Conservation (phyloP, 1,140 invertebrate species). For the Dendroctonus ponderosae region DNA sequence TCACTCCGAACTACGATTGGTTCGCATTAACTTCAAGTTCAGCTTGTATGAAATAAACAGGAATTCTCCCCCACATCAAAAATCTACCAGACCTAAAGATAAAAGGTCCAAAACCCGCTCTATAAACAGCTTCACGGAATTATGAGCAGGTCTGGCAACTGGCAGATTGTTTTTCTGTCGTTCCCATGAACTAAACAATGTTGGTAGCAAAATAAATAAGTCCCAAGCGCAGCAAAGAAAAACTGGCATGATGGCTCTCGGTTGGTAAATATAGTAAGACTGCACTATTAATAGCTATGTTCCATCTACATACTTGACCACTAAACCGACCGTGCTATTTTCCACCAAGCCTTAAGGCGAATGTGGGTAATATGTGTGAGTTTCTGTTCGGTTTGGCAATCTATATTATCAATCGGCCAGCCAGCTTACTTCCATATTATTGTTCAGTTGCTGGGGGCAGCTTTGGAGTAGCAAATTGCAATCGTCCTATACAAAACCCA, state of each 20-base stretch:
- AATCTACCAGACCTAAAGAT: too few species aligned
- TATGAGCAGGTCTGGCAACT: too few species aligned
- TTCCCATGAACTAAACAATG: conserved; percentile 17
- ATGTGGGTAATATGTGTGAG: conserved; percentile 25
- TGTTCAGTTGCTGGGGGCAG: too few species aligned
- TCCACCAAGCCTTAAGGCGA: conserved; percentile 34
- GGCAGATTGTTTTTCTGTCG: neutral
- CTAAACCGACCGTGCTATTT: conserved; percentile 34
- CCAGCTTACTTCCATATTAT: too few species aligned
- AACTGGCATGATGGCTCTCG: conserved; percentile 9
- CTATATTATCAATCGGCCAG: conserved; percentile 19
- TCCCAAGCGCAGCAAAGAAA: conserved; percentile 20
- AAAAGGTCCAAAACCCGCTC: too few species aligned
- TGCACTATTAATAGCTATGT: conserved; percentile 28
- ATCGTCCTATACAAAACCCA: too few species aligned
- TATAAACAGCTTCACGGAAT: too few species aligned
- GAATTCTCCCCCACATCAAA: too few species aligned
- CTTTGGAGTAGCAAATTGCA: too few species aligned
- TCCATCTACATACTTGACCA: conserved; percentile 30
- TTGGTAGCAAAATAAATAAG: conserved; percentile 23
- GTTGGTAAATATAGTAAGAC: conserved; percentile 27
- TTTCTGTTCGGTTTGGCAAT: conserved; percentile 34
- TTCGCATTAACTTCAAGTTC: too few species aligned
- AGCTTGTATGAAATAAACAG: too few species aligned
- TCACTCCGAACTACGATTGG: too few species aligned